A percentile compares a stretch with the other conserved stretches of the same genome.
These are phyloP conservation scores for Trimorus sp. DNA, from an alignment of 2,888 invertebrate species.

Conservation along the genomic window DNA sequence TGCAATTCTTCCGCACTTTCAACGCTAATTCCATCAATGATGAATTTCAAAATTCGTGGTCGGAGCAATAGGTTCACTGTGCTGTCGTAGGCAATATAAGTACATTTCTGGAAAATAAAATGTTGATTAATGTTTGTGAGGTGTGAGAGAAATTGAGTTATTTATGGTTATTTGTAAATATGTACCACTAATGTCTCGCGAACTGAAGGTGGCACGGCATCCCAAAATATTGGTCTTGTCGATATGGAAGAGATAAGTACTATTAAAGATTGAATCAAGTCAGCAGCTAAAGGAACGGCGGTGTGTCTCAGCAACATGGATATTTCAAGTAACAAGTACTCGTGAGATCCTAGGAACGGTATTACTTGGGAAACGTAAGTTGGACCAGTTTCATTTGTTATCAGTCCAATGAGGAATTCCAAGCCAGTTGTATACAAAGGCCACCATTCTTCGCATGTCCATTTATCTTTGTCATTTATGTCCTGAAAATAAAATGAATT, in stretches of 20 bases:
- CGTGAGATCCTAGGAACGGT: constrained; percentile 77
- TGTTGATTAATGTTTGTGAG: too few species aligned
- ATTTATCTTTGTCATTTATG: constrained; percentile 70
- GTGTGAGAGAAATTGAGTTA: too few species aligned
- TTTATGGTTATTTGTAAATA: too few species aligned
- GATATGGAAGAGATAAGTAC: constrained; percentile 78
- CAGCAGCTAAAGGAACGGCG: constrained; percentile 78
- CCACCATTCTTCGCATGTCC: constrained; percentile 81
- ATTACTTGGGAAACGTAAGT: constrained; percentile 72
- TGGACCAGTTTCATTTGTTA: constrained; percentile 71
- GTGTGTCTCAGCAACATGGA: constrained; percentile 79
- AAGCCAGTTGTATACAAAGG: constrained; percentile 78
- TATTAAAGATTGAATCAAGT: constrained; percentile 79
- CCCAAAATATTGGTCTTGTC: constrained; percentile 76
- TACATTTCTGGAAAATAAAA: constrained; percentile 75
- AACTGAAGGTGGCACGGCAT: constrained; percentile 74
- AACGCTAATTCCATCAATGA: constrained; percentile 80
- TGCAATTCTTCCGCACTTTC: constrained; percentile 80
- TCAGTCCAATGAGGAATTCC: constrained; percentile 77
- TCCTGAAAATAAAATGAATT: too few species aligned
- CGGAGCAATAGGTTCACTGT: constrained; percentile 78
- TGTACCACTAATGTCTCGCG: constrained; percentile 77
- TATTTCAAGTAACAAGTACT: constrained; percentile 76
- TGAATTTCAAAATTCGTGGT: constrained; percentile 79
- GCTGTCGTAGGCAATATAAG: constrained; percentile 79